phyloP scores from a whole-genome alignment of 30 jellyfish, hydroid and myxozoan genomes.

The Mastigias papua region DNA sequence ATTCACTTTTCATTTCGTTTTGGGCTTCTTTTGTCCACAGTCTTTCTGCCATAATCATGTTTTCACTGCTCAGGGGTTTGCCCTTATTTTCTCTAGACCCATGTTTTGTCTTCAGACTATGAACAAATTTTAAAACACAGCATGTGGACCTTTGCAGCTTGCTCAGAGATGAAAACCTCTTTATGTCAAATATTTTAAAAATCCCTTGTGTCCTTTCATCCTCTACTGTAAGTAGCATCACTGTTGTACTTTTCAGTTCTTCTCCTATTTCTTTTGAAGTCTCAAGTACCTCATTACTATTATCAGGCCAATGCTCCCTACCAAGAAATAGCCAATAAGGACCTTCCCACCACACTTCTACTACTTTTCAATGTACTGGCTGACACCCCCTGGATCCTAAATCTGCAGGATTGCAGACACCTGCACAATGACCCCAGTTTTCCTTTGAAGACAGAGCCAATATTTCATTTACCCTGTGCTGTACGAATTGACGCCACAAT shows the following conservation, averaged over 20 bases:
- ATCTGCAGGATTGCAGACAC: too few relatives aligned
- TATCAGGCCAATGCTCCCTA: neutral
- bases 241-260: neutral
- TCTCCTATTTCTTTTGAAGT: neutral
- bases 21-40: slow-evolving; percentile 7
- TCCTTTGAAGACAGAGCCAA: too few relatives aligned
- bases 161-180: neutral
- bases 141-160: neutral
- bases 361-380: too few relatives aligned
- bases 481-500: too few relatives aligned
- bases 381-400: too few relatives aligned
- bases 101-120: neutral
- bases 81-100: neutral
- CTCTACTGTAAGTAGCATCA: neutral
- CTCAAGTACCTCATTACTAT: neutral
- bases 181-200: neutral
- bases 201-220: neutral
- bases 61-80: neutral
- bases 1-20: neutral
- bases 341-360: neutral
- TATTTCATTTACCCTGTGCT: too few relatives aligned
- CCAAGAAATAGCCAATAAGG: neutral
- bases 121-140: neutral
- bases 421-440: too few relatives aligned
- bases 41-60: neutral